phyloP scores from a whole-genome alignment of 1,140 invertebrate species.

The Megalopta genalis region DNA sequence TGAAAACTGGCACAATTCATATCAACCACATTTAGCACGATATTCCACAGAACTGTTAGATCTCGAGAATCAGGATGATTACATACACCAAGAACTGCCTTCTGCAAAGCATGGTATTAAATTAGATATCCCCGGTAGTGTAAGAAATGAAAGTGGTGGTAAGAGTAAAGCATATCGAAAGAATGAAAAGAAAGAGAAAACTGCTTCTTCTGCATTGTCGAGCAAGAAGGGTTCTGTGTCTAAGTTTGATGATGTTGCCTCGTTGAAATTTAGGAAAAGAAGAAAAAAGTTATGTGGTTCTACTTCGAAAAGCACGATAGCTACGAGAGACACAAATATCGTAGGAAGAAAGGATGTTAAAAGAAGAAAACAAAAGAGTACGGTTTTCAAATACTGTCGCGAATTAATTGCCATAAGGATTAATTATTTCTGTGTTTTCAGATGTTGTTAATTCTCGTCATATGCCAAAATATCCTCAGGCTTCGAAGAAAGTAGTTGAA shows the following conservation, averaged over 20 bases:
- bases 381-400: not conserved
- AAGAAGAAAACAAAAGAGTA: slow-evolving; percentile 59
- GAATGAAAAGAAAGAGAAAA: slow-evolving; percentile 25
- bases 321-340: slow-evolving; percentile 59
- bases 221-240: slow-evolving; percentile 40
- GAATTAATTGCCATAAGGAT: not conserved
- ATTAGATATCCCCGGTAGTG: slow-evolving; percentile 1
- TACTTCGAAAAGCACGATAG: slow-evolving; percentile 68
- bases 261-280: slow-evolving; percentile 52
- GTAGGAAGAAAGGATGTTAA: slow-evolving; percentile 51
- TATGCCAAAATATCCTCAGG: slow-evolving; percentile 19
- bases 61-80: slow-evolving; percentile 7
- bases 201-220: slow-evolving; percentile 8
- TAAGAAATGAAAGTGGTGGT: not conserved
- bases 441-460: slow-evolving; percentile 5
- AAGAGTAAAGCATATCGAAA: slow-evolving; percentile 30
- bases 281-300: slow-evolving; percentile 58
- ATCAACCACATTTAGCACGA: slow-evolving; percentile 15
- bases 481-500: slow-evolving; percentile 75
- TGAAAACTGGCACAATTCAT: slow-evolving; percentile 5
- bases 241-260: slow-evolving; percentile 32
- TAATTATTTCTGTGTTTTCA: slow-evolving; percentile 30
- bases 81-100: slow-evolving; percentile 7
- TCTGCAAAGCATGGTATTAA: slow-evolving; percentile 24
- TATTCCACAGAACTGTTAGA: slow-evolving; percentile 27